Base-by-base conservation (phyloP, 2,888 invertebrate genomes). In the Megamerina dolium region DNA sequence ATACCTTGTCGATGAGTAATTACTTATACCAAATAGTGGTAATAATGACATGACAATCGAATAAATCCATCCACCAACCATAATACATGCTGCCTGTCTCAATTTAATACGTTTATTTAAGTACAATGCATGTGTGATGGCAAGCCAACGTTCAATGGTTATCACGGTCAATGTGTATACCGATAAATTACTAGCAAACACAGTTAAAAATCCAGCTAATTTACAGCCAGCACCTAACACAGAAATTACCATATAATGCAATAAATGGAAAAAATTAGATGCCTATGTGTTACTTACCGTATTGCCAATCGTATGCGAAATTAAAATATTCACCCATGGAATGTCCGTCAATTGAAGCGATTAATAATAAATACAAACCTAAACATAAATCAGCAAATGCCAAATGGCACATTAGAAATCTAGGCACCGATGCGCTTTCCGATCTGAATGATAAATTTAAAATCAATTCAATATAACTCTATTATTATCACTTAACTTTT, bases 251-350 rank as follows among this genome's bases (percentile, higher is more conserved):
- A 23, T 46, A 20, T n/a, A 23, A 23, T 31, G n/a, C 12, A 33
- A 42, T 26, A n/a, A 12, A 29, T 23, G 29, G 10, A 1, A 9
- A 35, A 41, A 18, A 14, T 14, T 10, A 27, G 3, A 13, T 23
- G 18, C 9, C 33, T 2, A 10, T 17, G 13, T 9, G 10, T 1
- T 33, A 47, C 59, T 66, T 60, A 78, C 84, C 82, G 53, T 81
- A 79, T 70, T 93, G 92, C 92, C 93, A 93, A 60, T 85, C 83
- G 58, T 85, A 91, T 3, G 92, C 92, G 67, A 84, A 85, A 68
- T 91, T 91, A 70, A 91, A 91, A 73, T 91, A 93, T 51, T 82
- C 82, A 3, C 89, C 88, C 58, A 85, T 82, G 0, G 91, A 91
- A 55, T 83, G 81, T 0, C 85, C 75, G 70, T 94, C 93, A 60